A percentile compares a stretch with the other conserved stretches of the same genome.
Conservation (phyloP, 2,113 vertebrate species). For the Cepphus grylle region DNA sequence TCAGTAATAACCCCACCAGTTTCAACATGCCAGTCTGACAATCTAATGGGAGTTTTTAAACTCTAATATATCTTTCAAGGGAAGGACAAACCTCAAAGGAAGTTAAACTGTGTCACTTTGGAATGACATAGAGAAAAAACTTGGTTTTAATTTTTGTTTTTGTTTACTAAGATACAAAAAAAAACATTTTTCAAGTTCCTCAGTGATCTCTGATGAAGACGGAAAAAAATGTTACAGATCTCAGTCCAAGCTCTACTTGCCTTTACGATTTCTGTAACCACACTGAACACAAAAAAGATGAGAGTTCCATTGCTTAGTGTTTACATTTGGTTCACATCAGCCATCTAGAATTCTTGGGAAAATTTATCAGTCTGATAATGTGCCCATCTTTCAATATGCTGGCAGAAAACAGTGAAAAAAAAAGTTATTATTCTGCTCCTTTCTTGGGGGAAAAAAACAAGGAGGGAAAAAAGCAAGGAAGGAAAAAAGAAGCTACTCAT, state of each 20-base stretch:
- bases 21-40: neutral
- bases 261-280: neutral
- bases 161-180: constrained; percentile 6
- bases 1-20: neutral
- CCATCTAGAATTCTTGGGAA: constrained; percentile 1
- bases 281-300: neutral
- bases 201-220: neutral
- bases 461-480: neutral
- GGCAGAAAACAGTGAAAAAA: neutral
- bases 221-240: constrained; percentile 38
- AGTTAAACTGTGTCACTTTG: neutral
- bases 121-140: neutral
- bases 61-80: neutral
- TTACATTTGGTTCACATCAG: constrained; percentile 49
- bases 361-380: constrained; percentile 21
- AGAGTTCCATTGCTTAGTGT: neutral
- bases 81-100: constrained; percentile 4
- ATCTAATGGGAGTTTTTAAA: neutral
- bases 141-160: constrained; percentile 4
- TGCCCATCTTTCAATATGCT: constrained; percentile 4
- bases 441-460: neutral
- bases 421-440: neutral
- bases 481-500: neutral
- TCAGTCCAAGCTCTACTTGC: constrained; percentile 10
- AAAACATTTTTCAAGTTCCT: constrained; percentile 1